Base-by-base conservation (phyloP, 2,888 invertebrate genomes). In the Cotesia congregata region DNA sequence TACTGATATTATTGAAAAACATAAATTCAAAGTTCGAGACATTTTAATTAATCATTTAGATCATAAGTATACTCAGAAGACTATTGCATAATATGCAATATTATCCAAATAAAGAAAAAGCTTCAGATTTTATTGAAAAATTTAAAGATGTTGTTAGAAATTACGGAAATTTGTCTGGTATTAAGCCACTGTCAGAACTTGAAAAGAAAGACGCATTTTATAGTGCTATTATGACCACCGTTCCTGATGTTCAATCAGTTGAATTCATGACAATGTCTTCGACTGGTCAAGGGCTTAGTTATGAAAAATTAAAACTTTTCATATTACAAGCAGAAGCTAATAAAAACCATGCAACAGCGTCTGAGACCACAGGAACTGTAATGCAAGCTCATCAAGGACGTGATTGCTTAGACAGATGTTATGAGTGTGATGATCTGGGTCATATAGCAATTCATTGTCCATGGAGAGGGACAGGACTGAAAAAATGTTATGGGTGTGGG, bases 1-100 rank as follows among this genome's bases (percentile, higher is more conserved):
- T 20, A 77, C 76, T 40, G 50, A 67, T 50, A 72, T 76, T 15
- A 77, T 75, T 75, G 80, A 80, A 39, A 80, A 80, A 70, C 77
- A 80, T 41, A 74, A 64, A 15, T 80, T 73, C 38, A 80, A 78
- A 70, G 80, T 81, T 30, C 71, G 81, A 72, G 82, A 82, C 39
- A 82, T 83, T 65, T 65, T 83, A 20, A 80, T 82, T 7, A 82
- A 83, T 62, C 74, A 74, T 39, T 40, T 82, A 41, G 81, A 83
- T 76, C 64, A 79, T 61, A 17, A 74, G 41, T 81, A 81, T 73
- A 0, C 73, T 80, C 15, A 74, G 80, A 80, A 77, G 75, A 71
- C 69, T 77, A 68, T 60, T 81, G 6, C 78, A 79, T 62, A 75
- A 67, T 41, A 64, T 82, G 41, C 72, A 78, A 65, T 80, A 78